These are phyloP conservation scores for Clarias pachynema DNA, from an alignment of 2,797 vertebrate genomes.

Conservation along the genomic window DNA sequence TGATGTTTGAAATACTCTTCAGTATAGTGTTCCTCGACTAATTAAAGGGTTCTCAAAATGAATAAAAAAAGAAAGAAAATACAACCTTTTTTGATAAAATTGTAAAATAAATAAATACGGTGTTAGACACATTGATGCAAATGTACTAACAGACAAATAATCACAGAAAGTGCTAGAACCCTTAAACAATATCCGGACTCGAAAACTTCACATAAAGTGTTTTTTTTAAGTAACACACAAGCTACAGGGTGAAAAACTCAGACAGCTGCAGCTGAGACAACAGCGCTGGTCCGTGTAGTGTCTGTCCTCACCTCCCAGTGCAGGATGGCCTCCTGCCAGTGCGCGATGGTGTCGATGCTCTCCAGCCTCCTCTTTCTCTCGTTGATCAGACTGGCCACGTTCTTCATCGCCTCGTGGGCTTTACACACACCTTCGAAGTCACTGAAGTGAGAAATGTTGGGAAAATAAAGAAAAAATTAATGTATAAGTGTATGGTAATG, in stretches of 20 bases:
- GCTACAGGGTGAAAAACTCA: neutral
- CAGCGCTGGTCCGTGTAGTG: neutral
- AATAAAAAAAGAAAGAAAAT: no score
- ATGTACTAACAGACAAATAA: neutral
- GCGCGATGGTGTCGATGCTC: constrained; percentile 93
- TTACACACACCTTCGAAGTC: constrained; percentile 87
- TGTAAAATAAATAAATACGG: neutral
- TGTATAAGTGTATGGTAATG: no score
- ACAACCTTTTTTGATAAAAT: neutral
- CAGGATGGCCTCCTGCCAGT: constrained; percentile 94
- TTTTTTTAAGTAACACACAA: neutral
- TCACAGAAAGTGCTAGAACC: neutral
- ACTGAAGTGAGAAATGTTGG: constrained; percentile 66
- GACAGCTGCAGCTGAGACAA: constrained; percentile 29
- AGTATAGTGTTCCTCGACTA: neutral
- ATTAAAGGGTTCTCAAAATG: neutral
- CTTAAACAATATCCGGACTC: neutral
- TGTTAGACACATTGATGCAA: neutral
- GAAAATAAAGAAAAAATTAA: neutral
- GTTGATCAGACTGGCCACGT: constrained; percentile 94
- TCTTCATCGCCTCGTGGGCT: constrained; percentile 94
- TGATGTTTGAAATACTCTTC: neutral
- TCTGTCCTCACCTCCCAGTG: constrained; percentile 88
- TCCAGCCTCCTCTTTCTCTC: constrained; percentile 93
- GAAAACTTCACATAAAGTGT: neutral